Evolutionary conservation across 2,113 vertebrate genomes (phyloP).

Genomic region (Menidia beryllina): DNA sequence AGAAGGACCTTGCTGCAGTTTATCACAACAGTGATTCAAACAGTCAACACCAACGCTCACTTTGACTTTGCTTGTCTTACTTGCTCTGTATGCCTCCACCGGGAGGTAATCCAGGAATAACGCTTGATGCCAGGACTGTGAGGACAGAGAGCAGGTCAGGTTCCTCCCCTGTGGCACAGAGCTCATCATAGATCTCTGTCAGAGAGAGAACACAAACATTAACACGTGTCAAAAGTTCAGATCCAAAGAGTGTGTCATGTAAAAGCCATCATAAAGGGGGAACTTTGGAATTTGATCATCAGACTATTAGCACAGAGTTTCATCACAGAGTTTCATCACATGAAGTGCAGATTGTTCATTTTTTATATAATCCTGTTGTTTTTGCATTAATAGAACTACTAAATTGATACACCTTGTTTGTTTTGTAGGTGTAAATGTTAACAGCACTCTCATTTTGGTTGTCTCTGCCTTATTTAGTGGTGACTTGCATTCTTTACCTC

Average conservation of each 20-base stretch:
- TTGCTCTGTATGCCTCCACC: slow-evolving; percentile 88
- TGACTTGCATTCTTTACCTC: too few species aligned
- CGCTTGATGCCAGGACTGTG: slow-evolving; percentile 79
- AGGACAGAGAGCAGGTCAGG: slow-evolving; percentile 83
- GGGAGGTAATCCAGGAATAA: slow-evolving; percentile 84
- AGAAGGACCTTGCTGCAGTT: slow-evolving; percentile 10
- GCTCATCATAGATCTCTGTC: slow-evolving; percentile 83
- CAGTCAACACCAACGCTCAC: not conserved
- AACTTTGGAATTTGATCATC: too few species aligned
- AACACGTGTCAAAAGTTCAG: not conserved
- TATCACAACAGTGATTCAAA: not conserved
- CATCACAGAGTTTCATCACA: too few species aligned
- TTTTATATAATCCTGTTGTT: too few species aligned
- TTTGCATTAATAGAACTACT: too few species aligned
- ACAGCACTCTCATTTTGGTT: too few species aligned
- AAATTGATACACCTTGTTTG: too few species aligned
- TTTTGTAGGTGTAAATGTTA: too few species aligned
- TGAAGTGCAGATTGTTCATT: too few species aligned
- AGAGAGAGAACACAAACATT: slow-evolving; percentile 6
- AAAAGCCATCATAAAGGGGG: too few species aligned
- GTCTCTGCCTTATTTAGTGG: too few species aligned
- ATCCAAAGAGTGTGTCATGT: not conserved
- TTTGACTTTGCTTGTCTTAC: slow-evolving; percentile 65
- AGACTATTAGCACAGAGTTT: too few species aligned
- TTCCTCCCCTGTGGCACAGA: slow-evolving; percentile 73